phyloP scores from a whole-genome alignment of 2,888 invertebrate genomes.

The Amblyteles armatorius region DNA sequence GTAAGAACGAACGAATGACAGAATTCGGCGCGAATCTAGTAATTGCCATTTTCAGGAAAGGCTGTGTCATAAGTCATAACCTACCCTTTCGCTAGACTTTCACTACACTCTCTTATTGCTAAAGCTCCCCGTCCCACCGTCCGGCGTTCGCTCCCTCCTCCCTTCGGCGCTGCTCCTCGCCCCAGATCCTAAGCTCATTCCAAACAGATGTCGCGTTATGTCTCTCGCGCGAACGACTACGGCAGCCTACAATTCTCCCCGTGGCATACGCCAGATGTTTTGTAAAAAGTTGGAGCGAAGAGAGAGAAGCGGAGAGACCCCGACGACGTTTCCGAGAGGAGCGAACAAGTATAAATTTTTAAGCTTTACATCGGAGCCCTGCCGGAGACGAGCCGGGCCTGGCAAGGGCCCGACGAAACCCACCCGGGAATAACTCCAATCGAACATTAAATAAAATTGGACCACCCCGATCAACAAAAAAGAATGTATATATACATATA shows the following conservation, averaged over 20 bases:
- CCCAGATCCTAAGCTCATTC: conserved; percentile 72
- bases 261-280: conserved; percentile 73
- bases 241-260: conserved; percentile 64
- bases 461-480: background rate
- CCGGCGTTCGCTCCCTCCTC: conserved; percentile 30
- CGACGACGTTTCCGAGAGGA: conserved; percentile 7
- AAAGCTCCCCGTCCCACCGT: conserved; percentile 20
- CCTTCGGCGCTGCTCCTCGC: conserved; percentile 23
- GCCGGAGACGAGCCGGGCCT: too few species aligned
- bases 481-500: too few species aligned
- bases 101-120: conserved; percentile 24
- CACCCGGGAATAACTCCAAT: too few species aligned
- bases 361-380: background rate
- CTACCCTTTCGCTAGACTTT: conserved; percentile 7
- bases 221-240: conserved; percentile 75
- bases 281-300: conserved; percentile 71
- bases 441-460: too few species aligned
- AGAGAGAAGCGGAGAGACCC: conserved; percentile 17
- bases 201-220: conserved; percentile 80
- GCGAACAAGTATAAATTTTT: background rate
- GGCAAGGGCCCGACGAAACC: too few species aligned
- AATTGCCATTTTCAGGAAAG: background rate
- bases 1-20: too few species aligned
- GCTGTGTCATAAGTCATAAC: background rate
- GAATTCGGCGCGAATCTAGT: background rate